Evolutionary conservation across 1,140 invertebrate species (phyloP), one percentile per base, ranked within the genome.

Genomic region (Triops longicaudatus): DNA sequence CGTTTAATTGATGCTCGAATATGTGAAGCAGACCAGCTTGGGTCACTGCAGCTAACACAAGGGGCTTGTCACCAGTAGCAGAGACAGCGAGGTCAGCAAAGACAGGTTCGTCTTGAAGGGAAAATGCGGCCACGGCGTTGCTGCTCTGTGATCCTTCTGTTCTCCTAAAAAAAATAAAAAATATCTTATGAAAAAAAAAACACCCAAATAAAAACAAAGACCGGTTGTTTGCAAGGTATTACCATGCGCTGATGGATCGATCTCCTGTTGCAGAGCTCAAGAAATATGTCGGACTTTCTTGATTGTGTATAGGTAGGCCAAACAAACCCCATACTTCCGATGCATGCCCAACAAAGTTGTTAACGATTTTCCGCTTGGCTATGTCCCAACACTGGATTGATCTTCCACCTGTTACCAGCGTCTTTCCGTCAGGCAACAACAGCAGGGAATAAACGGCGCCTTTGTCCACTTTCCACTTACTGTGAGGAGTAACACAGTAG

Each of bases 11-110:
- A 79, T 91, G 89, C 79, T 90, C 87, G 84, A 92, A 95, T 43
- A 93, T 84, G 82, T 94, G 89, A 72, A 92, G 87, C 63, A 91
- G 88, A 17, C 93, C 93, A 82, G 88, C 91, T 79, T 88, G 87
- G 0, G 91, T 92, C 1, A 90, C 87, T 14, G 89, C 90, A 9
- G 86, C 86, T 43, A 93, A 80, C 76, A 86, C 84, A 4, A 91
- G 80, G 41, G 84, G 82, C 1, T 86, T 85, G 71, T 86, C 85
- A 4, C 84, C 83, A n/a, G 81, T 79, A 75, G 85, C 80, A 74
- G 77, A 75, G 27, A 73, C 80, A 9, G 77, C 86, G 76, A 83
- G 82, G 81, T 79, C 86, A 81, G 92, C 80, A 76, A 85, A 85
- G n/a, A 85, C 84, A 0, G 89, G 88, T 41, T 89, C 86, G 81